These are phyloP conservation scores for Cheilosia soror DNA, from an alignment of 2,888 invertebrate species.

Conservation along the genomic window DNA sequence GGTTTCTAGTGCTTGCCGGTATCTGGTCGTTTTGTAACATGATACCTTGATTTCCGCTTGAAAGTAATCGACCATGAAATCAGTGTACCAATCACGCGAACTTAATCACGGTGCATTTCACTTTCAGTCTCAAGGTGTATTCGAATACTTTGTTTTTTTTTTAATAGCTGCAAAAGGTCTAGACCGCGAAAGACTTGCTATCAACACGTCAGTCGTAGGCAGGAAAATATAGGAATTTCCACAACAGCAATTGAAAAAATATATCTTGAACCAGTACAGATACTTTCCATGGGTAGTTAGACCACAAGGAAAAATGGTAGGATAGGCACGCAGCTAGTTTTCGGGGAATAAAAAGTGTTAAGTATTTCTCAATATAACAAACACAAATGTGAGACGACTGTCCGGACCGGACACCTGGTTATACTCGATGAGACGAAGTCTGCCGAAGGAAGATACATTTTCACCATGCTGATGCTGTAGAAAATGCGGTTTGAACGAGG, in stretches of 20 bases:
- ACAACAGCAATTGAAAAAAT: conserved; percentile 37
- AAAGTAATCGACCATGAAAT: conserved; percentile 72
- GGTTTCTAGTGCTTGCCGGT: not conserved
- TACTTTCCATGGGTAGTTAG: conserved; percentile 41
- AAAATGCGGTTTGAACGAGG: conserved; percentile 50
- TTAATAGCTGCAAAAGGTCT: conserved; percentile 50
- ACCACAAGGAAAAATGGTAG: not conserved
- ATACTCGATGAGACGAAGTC: conserved; percentile 21
- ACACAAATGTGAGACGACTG: conserved; percentile 11
- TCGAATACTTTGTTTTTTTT: conserved; percentile 40
- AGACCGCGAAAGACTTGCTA: conserved; percentile 41
- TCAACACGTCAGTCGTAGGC: conserved; percentile 5
- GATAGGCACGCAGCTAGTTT: conserved; percentile 11
- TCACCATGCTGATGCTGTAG: conserved; percentile 24
- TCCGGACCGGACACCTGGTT: conserved; percentile 44
- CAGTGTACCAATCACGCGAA: conserved; percentile 55
- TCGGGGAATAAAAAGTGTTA: conserved; percentile 13
- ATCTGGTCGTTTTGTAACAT: conserved; percentile 36
- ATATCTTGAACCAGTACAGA: conserved; percentile 37
- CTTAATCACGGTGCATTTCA: conserved; percentile 58
- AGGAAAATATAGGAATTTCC: conserved; percentile 40
- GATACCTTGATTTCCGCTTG: conserved; percentile 66
- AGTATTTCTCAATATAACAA: conserved; percentile 21
- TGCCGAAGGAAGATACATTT: conserved; percentile 27
- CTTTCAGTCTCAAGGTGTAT: conserved; percentile 62